A percentile compares a stretch with the other conserved stretches of the same genome.
These are phyloP conservation scores for Passer montanus DNA, from an alignment of 2,113 vertebrate species.

Conservation along the genomic window DNA sequence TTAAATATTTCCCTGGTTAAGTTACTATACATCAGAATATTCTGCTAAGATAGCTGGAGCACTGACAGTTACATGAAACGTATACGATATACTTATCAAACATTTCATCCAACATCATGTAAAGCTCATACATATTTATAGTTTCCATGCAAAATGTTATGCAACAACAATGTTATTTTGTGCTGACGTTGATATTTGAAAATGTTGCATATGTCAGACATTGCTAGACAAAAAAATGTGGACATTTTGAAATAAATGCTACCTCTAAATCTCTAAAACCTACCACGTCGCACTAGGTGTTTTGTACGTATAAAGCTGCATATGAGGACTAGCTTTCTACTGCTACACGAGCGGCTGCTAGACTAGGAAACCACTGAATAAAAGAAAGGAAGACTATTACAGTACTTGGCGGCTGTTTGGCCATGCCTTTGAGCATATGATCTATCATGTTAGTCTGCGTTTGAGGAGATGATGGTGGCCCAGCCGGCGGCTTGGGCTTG, in stretches of 20 bases:
- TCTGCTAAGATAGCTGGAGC: conserved; percentile 78
- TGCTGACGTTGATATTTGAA: conserved; percentile 87
- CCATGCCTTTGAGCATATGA: conserved; percentile 82
- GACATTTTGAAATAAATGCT: conserved; percentile 81
- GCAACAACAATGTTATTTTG: conserved; percentile 85
- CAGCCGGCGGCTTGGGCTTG: conserved; percentile 72
- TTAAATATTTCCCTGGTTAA: conserved; percentile 69
- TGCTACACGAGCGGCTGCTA: conserved; percentile 67
- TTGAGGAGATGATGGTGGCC: conserved; percentile 78
- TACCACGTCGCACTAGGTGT: conserved; percentile 59
- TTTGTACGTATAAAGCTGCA: conserved; percentile 47
- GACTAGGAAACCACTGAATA: conserved; percentile 71
- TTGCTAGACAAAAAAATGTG: conserved; percentile 85
- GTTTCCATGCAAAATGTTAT: conserved; percentile 91
- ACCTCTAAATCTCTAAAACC: conserved; percentile 71
- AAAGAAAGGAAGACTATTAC: conserved; percentile 76
- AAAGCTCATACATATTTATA: conserved; percentile 86
- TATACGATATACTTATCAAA: conserved; percentile 77
- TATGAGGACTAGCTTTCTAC: conserved; percentile 45
- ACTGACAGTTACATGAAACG: conserved; percentile 77
- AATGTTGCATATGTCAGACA: conserved; percentile 88
- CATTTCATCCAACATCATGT: conserved; percentile 79
- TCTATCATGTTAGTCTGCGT: conserved; percentile 77
- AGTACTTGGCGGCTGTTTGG: conserved; percentile 81
- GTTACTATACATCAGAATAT: conserved; percentile 68